Evolutionary conservation across 1,140 invertebrate genomes (phyloP).

Genomic region (Bombus vancouverensis): DNA sequence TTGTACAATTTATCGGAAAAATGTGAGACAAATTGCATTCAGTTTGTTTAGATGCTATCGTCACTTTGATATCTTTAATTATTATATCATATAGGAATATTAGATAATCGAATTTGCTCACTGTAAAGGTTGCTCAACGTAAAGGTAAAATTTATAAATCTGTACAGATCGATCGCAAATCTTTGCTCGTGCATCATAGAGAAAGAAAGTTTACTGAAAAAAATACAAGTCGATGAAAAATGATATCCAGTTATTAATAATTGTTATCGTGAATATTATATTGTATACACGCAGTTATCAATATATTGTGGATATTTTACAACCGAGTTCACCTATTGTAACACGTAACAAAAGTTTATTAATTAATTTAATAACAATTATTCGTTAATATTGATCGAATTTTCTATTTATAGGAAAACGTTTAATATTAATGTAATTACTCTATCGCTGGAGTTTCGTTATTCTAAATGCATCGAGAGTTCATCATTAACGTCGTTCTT

Average conservation of each 20-base stretch:
- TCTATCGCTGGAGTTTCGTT: neutral
- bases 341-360: neutral
- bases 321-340: neutral
- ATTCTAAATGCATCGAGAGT: neutral
- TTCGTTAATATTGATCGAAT: neutral
- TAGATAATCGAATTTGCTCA: neutral
- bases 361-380: neutral
- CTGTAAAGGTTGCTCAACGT: neutral
- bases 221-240: neutral
- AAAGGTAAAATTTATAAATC: neutral
- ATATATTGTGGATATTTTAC: neutral
- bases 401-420: neutral
- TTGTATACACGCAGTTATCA: neutral
- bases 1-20: neutral
- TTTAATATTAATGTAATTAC: slow-evolving; percentile 5
- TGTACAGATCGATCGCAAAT: neutral
- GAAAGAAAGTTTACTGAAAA: too few species aligned
- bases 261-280: neutral
- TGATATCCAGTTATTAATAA: neutral
- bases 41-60: neutral
- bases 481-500: slow-evolving; percentile 11
- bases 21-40: neutral
- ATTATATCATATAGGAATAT: neutral
- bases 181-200: neutral
- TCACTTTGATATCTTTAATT: neutral